Base-by-base conservation (phyloP, 2,888 invertebrate genomes). In the Drosophila siamana region DNA sequence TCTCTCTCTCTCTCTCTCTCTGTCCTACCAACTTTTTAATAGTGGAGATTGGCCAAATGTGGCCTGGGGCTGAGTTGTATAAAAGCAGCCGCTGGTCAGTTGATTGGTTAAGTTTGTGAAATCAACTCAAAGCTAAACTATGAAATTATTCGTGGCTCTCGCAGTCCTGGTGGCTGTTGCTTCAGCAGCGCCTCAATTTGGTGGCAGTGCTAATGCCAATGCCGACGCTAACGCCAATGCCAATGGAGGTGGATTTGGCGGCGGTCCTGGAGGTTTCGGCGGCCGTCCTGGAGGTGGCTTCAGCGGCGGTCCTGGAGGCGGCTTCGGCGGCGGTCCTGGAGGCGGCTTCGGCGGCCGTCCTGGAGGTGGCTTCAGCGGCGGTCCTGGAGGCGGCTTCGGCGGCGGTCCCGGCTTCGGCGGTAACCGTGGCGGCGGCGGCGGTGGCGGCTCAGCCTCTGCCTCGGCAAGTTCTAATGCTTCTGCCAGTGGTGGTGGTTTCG, bases 141-240 rank as follows among this genome's bases (percentile, higher is more conserved):
- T 83, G 81, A 81, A 81, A 64, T 41, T 81, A 19, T 82, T 81
- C 28, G 61, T 81, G 46, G 79, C 63, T 41, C 63, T 81, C 13
- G 56, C 70, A 40, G 54, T 64, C 60, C 64, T 72, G 62, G 54
- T 69, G 59, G 79, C 69, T 33, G 68, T 59, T 40, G 83, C 74
- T 6, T 51, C 76, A 9, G 76, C 74, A 1, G 1, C 56, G 8
- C 74, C 74, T 8, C 74, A 75, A 47, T 50, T 26, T 13, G 48
- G 54, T 3, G 19, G 15, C 0, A 47, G 62, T 13, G 72, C 79
- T 0, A 41, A 11, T 1, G 76, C 81, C 5, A 50, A 22, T 5
- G 83, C 80, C 4, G 19, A 5, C 11, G 67, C 77, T 1, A 22
- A 2, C 1, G 59, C 65, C 0, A 43, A 43, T 11, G 63, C 30